A percentile compares a stretch with the other conserved stretches of the same genome.
Conservation (phyloP, 2,888 invertebrate genomes). For the Cartodere bifasciata region DNA sequence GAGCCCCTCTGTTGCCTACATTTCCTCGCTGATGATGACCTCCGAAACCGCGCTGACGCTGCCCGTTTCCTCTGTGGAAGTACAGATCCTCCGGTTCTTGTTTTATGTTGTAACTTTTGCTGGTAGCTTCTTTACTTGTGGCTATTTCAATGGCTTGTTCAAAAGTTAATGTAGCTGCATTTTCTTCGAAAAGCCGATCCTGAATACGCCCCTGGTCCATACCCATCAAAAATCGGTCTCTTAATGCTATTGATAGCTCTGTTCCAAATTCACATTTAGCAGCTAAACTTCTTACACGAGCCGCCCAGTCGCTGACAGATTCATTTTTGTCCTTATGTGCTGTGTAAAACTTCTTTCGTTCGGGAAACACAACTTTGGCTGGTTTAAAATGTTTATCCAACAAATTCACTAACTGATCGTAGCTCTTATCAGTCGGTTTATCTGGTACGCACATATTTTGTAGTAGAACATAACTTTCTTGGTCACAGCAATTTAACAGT, state of each 20-base stretch:
- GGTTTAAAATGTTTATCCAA: slow-evolving; percentile 15
- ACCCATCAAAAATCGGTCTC: slow-evolving; percentile 17
- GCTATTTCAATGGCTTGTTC: slow-evolving; percentile 5
- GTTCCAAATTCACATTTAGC: slow-evolving; percentile 16
- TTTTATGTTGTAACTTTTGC: slow-evolving; percentile 7
- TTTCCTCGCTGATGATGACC: too few species aligned
- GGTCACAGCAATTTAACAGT: too few species aligned
- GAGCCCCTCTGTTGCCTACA: too few species aligned
- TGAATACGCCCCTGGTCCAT: slow-evolving; percentile 12
- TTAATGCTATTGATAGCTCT: slow-evolving; percentile 11
- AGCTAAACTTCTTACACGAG: slow-evolving; percentile 14
- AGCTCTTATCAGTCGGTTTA: too few species aligned
- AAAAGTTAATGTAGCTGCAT: slow-evolving; percentile 6
- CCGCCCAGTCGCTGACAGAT: slow-evolving; percentile 16
- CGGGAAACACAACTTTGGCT: slow-evolving; percentile 11
- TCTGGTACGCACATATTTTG: too few species aligned
- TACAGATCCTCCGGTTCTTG: too few species aligned
- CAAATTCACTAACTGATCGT: slow-evolving; percentile 11
- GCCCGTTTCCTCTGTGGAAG: too few species aligned
- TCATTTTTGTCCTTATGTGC: slow-evolving; percentile 13
- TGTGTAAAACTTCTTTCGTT: slow-evolving; percentile 16
- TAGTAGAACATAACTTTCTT: too few species aligned
- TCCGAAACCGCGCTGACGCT: too few species aligned
- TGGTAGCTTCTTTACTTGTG: slow-evolving; percentile 6
- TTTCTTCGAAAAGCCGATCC: slow-evolving; percentile 14